Conservation (phyloP, 2,113 vertebrate genomes). For the Oxyruncus cristatus region DNA sequence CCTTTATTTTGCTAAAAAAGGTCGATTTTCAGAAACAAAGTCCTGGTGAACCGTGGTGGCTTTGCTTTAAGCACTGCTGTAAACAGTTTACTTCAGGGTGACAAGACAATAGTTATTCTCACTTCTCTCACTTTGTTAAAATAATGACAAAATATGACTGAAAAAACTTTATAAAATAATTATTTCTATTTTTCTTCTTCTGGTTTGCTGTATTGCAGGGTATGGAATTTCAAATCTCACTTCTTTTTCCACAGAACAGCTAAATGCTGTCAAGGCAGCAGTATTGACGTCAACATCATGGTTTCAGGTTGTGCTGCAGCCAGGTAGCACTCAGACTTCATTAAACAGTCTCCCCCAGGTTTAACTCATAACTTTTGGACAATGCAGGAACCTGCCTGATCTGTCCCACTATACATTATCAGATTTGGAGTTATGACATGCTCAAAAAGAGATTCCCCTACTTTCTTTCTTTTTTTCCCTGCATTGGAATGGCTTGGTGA, state of each 20-base stretch:
- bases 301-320: neutral
- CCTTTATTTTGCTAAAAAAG: neutral
- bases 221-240: neutral
- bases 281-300: neutral
- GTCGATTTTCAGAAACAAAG: neutral
- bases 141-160: neutral
- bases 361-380: neutral
- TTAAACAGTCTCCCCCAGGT: neutral
- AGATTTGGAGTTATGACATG: neutral
- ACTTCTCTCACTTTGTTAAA: neutral
- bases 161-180: neutral
- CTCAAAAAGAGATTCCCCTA: neutral
- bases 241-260: neutral
- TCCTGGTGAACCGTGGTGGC: neutral
- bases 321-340: neutral
- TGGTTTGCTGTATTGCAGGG: neutral
- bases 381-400: neutral
- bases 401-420: neutral
- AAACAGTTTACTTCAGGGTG: neutral
- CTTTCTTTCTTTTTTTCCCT: neutral
- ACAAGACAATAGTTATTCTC: neutral
- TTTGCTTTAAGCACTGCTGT: neutral
- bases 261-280: neutral
- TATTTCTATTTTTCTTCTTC: neutral
- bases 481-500: constrained; percentile 14